Base-by-base conservation (phyloP, 2,797 vertebrate species). In the Ceryle rudis region DNA sequence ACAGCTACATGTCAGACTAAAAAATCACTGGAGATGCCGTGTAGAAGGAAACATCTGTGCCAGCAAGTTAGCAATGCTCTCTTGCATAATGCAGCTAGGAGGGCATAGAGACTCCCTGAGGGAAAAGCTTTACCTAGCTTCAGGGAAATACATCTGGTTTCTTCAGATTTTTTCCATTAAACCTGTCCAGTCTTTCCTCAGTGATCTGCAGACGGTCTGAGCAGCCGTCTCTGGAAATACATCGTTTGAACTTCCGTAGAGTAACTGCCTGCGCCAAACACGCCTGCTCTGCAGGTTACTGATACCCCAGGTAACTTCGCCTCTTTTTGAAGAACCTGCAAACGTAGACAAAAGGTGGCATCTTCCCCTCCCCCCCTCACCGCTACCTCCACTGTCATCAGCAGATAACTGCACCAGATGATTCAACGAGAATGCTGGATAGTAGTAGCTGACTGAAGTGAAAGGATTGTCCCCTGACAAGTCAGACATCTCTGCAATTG, bases 41-140 rank as follows among this genome's bases (percentile, higher is more conserved):
- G 42, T 58, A 11, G 89, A 95, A 89, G 78, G 86, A 93, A 92
- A 91, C 75, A 80, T 89, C 86, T 92, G 77, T 86, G 57, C 60
- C 64, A 90, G 78, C 42, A 70, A 82, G 67, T 46, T 15, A 71
- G 55, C 41, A 64, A 11, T 49, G 44, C 33, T 60, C 2, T 80
- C 23, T 67, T 61, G 55, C 62, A 39, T 29, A 79, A 57, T 16
- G 22, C 47, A 81, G 73, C 47, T 33, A 22, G 77, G 89, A 84
- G 49, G 37, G 51, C 21, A 13, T 4, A n/a, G 61, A 91, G 35
- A 42, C 11, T 79, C 35, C 25, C 37, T 6, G 42, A 64, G 78
- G 61, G 52, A 83, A 33, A 75, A n/a, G 19, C n/a, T 69, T 72
- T 37, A 69, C 84, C 51, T 55, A 29, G 12, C 57, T 73, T 67